Evolutionary conservation across 2,113 vertebrate genomes (phyloP).

Genomic region (Sinocyclocheilus anshuiensis): DNA sequence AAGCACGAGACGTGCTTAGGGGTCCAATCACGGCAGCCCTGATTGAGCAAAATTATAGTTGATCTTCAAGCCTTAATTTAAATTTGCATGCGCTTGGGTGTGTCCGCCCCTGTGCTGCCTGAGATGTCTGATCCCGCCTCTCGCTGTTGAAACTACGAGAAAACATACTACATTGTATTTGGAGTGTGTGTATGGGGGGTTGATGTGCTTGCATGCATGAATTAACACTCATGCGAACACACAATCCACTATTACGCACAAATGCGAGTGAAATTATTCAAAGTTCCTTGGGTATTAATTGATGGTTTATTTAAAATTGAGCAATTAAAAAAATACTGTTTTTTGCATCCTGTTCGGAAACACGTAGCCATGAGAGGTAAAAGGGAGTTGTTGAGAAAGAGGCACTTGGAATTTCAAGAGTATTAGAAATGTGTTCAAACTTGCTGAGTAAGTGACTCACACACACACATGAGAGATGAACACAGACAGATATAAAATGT

Average conservation of each 20-base stretch:
- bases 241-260: conserved; percentile 65
- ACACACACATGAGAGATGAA: conserved; percentile 13
- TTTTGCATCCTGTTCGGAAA: conserved; percentile 50
- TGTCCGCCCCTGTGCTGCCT: neutral
- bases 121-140: neutral
- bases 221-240: conserved; percentile 59
- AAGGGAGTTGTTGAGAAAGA: neutral
- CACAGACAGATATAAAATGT: neutral
- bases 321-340: conserved; percentile 15
- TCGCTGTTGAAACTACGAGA: neutral
- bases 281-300: conserved; percentile 43
- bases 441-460: conserved; percentile 53
- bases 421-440: conserved; percentile 59
- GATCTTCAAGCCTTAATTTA: conserved; percentile 55
- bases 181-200: conserved; percentile 35
- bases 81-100: conserved; percentile 46
- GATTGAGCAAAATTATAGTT: conserved; percentile 63
- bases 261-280: conserved; percentile 65
- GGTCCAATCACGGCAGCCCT: conserved; percentile 62
- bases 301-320: conserved; percentile 25
- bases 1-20: conserved; percentile 43
- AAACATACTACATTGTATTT: conserved; percentile 24
- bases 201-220: conserved; percentile 58
- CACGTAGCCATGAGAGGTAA: conserved; percentile 21
- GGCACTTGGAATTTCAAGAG: conserved; percentile 46